A percentile compares a stretch with the other conserved stretches of the same genome.
Conservation (phyloP, 2,797 vertebrate genomes). For the Adelosebastes latens region DNA sequence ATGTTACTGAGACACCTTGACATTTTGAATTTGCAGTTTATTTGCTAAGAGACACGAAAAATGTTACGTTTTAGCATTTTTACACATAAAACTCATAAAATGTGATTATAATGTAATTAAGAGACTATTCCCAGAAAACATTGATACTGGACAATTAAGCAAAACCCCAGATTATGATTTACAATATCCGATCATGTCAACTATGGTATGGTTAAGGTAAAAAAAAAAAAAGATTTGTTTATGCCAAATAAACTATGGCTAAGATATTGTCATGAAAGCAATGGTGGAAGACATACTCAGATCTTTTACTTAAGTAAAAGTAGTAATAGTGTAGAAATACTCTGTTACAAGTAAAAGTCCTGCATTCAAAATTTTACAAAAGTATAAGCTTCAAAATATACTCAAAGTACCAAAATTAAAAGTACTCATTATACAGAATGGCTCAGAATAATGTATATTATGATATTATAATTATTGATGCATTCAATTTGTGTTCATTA, state of each 20-base stretch:
- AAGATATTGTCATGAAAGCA: not conserved
- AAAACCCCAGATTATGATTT: not conserved
- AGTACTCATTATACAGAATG: not conserved
- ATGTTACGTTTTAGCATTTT: not conserved
- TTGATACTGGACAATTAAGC: not conserved
- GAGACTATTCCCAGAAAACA: not conserved
- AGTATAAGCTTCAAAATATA: not conserved
- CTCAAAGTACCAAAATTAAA: not conserved
- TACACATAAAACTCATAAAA: not conserved
- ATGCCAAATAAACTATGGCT: not conserved
- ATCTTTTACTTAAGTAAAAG: too few species aligned
- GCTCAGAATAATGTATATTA: not conserved
- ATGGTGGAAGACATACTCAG: not conserved
- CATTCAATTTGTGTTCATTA: not conserved
- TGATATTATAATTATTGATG: not conserved
- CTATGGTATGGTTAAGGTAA: not conserved
- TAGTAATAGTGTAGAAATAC: not conserved
- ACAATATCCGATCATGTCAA: not conserved
- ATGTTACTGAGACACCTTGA: not conserved
- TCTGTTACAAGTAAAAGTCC: too few species aligned
- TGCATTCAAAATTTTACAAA: too few species aligned
- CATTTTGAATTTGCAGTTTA: slow-evolving; percentile 4
- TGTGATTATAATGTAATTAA: not conserved
- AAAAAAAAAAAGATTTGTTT: not conserved
- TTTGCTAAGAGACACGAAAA: not conserved